phyloP scores from a whole-genome alignment of 2,797 vertebrate species.

The Myotis daubentonii region DNA sequence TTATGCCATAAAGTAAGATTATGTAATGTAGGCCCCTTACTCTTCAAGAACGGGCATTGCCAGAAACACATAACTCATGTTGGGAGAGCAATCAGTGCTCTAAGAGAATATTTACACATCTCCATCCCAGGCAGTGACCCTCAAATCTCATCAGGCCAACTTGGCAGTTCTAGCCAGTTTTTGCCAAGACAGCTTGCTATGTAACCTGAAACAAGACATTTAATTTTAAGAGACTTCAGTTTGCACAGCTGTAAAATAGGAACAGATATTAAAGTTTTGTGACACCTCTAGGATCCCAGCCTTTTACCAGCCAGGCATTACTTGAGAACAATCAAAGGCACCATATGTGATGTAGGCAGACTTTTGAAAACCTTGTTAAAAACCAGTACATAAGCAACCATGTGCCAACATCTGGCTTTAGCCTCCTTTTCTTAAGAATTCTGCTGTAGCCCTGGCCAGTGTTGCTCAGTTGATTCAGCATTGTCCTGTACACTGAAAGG shows the following conservation, averaged over 20 bases:
- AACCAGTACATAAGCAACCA: background rate
- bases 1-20: background rate
- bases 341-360: background rate
- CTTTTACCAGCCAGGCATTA: background rate
- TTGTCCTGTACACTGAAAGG: background rate
- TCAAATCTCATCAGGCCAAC: background rate
- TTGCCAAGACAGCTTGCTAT: background rate
- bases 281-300: background rate
- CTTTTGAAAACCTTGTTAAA: background rate
- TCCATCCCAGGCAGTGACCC: background rate
- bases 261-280: background rate
- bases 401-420: background rate
- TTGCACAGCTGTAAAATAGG: background rate
- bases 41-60: background rate
- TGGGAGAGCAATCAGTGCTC: background rate
- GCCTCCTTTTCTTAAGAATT: constrained; percentile 20
- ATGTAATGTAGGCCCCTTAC: background rate
- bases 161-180: background rate
- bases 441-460: background rate
- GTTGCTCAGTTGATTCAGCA: background rate
- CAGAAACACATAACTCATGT: background rate
- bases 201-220: background rate
- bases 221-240: background rate
- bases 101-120: background rate
- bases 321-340: background rate